Evolutionary conservation across 2,797 vertebrate species (phyloP).

Genomic region (Mormyrus hasselquistii): DNA sequence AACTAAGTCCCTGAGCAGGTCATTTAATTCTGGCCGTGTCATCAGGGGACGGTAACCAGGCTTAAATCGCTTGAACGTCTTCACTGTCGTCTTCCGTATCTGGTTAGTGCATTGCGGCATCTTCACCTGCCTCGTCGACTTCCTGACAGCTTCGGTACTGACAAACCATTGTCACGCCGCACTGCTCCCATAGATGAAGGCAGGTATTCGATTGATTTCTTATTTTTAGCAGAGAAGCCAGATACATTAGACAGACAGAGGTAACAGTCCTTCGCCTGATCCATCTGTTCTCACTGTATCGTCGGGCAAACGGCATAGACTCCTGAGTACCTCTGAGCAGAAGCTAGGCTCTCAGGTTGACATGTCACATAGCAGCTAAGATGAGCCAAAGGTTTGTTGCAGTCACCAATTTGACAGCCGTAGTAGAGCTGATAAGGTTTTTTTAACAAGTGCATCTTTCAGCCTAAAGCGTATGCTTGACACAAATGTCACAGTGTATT

Average conservation of each 20-base stretch:
- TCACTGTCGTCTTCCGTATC: not conserved
- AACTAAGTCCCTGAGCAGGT: not conserved
- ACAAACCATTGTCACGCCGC: not conserved
- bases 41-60: not conserved
- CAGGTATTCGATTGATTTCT: not conserved
- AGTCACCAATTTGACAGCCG: not conserved
- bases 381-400: not conserved
- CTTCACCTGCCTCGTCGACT: not conserved
- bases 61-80: not conserved
- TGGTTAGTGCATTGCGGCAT: not conserved
- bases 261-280: not conserved
- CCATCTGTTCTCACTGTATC: not conserved
- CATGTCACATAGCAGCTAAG: not conserved
- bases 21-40: not conserved
- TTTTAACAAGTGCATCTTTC: not conserved
- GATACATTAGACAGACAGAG: not conserved
- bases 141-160: not conserved
- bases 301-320: not conserved
- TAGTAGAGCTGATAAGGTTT: not conserved
- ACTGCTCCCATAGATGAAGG: not conserved
- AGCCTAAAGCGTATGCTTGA: not conserved
- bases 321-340: not conserved
- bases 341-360: not conserved
- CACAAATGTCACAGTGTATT: not conserved
- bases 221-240: not conserved